Evolutionary conservation across 1,140 invertebrate genomes (phyloP), one percentile per base, ranked within the genome.

Genomic region (Teleogryllus occipitalis): DNA sequence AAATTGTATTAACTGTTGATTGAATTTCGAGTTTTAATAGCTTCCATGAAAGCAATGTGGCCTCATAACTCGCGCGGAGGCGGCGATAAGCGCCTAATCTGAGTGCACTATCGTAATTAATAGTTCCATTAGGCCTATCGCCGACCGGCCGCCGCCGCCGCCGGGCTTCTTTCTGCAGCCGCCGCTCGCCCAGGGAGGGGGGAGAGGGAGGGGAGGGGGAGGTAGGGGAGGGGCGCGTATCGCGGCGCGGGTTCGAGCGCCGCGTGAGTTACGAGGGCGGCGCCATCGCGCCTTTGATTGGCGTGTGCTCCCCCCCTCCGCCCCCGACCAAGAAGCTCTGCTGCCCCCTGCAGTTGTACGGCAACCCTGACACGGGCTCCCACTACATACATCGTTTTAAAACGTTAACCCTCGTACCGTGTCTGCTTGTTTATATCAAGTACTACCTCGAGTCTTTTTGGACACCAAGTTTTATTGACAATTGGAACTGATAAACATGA

Each of bases 11-110:
- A 65, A 65, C 54, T 65, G 54, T 65, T 65, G 54, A 65, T 7
- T 65, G 54, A 65, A 65, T 65, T 65, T 65, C 54, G 54, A 65
- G 54, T 2, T 65, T 65, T 65, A 65, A 65, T 65, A 65, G 54
- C 54, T 65, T 65, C 54, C 54, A 65, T 65, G 54, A 65, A 65
- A 65, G 54, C 54, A 65, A 65, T 65, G 54, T 65, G 49, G 54
- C 18, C 54, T 65, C 54, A 65, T 65, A 65, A 65, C 54, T 65
- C 54, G 54, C 18, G 54, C 54, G 54, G 10, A 10, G 54, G 54
- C 54, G 18, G 54, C 10, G 54, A 65, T 7, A 65, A 65, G 54
- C 54, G 10, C 54, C 54, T 65, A 65, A 65, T 65, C 54, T 65
- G 54, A 65, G 54, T 65, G 54, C 54, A 65, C 54, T 65, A 65